These are phyloP conservation scores for Microctonus hyperodae DNA, from an alignment of 2,888 invertebrate genomes.

Conservation along the genomic window DNA sequence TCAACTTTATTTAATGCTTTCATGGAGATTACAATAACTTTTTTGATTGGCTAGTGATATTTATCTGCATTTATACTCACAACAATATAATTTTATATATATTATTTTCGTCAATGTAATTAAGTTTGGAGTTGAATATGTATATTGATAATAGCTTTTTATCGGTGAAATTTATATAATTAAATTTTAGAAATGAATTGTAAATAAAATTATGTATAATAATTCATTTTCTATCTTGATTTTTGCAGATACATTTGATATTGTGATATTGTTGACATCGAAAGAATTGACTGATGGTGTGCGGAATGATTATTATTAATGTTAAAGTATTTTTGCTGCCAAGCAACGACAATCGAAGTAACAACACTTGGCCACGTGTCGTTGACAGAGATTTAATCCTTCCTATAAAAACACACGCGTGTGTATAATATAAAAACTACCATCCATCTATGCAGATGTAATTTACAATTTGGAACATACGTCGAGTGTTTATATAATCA, in stretches of 20 bases:
- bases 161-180: background rate
- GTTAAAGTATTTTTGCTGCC: background rate
- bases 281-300: background rate
- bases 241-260: background rate
- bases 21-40: background rate
- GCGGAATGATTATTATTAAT: background rate
- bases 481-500: background rate
- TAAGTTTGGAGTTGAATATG: background rate
- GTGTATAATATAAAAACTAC: no score
- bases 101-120: background rate
- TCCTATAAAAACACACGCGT: background rate
- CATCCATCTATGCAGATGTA: no score
- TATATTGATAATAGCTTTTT: background rate
- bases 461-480: no score
- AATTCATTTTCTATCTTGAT: background rate
- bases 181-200: background rate
- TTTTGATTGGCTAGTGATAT: background rate
- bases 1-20: background rate
- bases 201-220: no score
- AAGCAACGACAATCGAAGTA: background rate
- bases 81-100: background rate
- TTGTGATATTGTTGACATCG: background rate
- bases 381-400: constrained; percentile 5
- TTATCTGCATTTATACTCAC: background rate
- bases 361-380: constrained; percentile 17